Base-by-base conservation (phyloP, 1,140 invertebrate species). In the Drosophila ohnishii region DNA sequence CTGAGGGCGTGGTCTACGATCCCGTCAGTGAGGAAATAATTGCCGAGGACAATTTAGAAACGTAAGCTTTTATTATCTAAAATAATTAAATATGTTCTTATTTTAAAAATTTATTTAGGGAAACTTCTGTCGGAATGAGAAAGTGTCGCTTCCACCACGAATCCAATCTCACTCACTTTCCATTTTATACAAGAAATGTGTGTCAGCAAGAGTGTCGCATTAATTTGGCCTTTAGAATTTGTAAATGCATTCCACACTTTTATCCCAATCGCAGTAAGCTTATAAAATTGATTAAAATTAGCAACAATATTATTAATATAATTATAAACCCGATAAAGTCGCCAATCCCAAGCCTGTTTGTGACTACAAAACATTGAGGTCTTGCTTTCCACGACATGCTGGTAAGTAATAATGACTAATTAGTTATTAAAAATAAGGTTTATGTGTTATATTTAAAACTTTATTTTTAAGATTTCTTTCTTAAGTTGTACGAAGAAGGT, bases 181-280 rank as follows among this genome's bases (percentile, higher is more conserved):
- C 93, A 0, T 93, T 94, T 8, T 95, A 95, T 77, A 93, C 94
- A 0, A 94, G 94, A 82, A 94, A 93, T 19, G 89, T 94, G 61
- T 95, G 95, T 61, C 88, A 93, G 2, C 94, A 94, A 89, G 94
- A 95, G 73, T 95, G 95, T 65, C 92, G 95, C 4, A 92, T 94
- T 11, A 86, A 92, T 40, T 84, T 95, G 0, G 93, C 93, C 55
- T 85, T 93, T 19, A 86, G 92, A 56, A 92, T 94, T 22, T 95
- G 95, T 69, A 90, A 92, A 5, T 95, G 95, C 71, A 92, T 95
- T 28, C 95, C 95, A 0, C 93, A 95, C 79, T 95, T 95, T 42
- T 92, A 92, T 72, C 90, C 91, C 2, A 92, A 92, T 62, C 72
- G 70, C 50, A 74, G 91, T 92, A 70, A 77, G 78, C 45, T 10